Evolutionary conservation across 2,113 vertebrate species (phyloP).

Genomic region (Semnornis frantzii): DNA sequence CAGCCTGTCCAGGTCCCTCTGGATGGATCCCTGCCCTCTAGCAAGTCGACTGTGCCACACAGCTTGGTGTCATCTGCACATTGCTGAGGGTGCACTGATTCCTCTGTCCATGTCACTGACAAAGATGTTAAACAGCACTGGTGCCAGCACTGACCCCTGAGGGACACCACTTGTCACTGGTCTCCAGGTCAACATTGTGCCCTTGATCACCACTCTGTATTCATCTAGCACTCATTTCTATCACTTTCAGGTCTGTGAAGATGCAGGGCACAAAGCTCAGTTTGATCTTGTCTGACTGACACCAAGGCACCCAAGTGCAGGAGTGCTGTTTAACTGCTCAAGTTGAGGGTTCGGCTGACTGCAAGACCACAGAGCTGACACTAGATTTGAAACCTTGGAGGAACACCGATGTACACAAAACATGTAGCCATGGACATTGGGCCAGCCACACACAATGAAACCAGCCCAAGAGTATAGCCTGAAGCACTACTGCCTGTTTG

Average conservation of each 20-base stretch:
- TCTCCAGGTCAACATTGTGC: no score
- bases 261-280: neutral
- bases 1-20: no score
- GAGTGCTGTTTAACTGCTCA: accelerated
- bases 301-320: neutral
- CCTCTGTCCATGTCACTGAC: no score
- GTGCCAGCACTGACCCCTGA: no score
- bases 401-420: neutral
- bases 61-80: no score
- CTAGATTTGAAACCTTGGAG: neutral
- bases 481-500: neutral
- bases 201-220: neutral
- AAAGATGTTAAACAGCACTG: no score
- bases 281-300: neutral
- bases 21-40: no score
- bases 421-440: neutral
- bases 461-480: accelerated
- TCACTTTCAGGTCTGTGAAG: neutral
- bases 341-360: neutral
- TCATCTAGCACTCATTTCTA: neutral
- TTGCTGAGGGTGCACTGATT: no score
- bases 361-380: neutral
- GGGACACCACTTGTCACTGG: no score
- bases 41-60: no score
- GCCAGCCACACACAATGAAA: neutral